phyloP scores from a whole-genome alignment of 2,113 vertebrate species.

The Montifringilla adamsi region DNA sequence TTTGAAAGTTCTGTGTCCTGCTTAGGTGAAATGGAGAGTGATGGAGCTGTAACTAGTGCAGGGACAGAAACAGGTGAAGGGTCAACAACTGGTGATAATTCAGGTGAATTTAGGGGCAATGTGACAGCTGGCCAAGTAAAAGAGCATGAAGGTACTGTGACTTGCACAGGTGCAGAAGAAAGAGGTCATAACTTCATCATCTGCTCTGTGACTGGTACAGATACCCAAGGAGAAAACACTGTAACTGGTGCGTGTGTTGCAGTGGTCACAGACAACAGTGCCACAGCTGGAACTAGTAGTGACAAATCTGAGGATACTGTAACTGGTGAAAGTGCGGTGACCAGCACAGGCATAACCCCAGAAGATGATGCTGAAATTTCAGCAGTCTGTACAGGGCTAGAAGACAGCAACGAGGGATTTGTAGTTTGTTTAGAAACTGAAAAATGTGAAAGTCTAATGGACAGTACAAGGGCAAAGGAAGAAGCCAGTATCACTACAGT shows the following conservation, averaged over 20 bases:
- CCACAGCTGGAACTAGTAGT: neutral
- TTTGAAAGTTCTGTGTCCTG: conserved; percentile 35
- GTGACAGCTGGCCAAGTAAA: conserved; percentile 32
- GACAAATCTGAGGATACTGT: conserved; percentile 61
- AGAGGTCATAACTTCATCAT: conserved; percentile 6
- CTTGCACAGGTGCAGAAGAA: conserved; percentile 70
- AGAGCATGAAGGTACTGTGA: conserved; percentile 71
- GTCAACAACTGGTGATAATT: conserved; percentile 21
- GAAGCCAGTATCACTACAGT: neutral
- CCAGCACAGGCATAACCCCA: conserved; percentile 79
- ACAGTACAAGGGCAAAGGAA: conserved; percentile 63
- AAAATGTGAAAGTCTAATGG: conserved; percentile 66
- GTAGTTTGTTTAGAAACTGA: conserved; percentile 60
- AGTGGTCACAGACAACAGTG: neutral
- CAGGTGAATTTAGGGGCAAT: conserved; percentile 31
- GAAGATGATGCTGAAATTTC: conserved; percentile 74
- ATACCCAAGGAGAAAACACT: conserved; percentile 44
- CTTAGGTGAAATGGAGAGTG: conserved; percentile 69
- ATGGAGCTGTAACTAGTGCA: conserved; percentile 80
- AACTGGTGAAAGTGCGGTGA: conserved; percentile 76
- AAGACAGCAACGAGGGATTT: conserved; percentile 67
- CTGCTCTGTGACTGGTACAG: conserved; percentile 59
- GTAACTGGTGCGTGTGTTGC: conserved; percentile 37
- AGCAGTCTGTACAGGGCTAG: conserved; percentile 65
- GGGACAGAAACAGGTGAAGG: conserved; percentile 71